Base-by-base conservation (phyloP, 2,888 invertebrate genomes). In the Gryllus longicercus region DNA sequence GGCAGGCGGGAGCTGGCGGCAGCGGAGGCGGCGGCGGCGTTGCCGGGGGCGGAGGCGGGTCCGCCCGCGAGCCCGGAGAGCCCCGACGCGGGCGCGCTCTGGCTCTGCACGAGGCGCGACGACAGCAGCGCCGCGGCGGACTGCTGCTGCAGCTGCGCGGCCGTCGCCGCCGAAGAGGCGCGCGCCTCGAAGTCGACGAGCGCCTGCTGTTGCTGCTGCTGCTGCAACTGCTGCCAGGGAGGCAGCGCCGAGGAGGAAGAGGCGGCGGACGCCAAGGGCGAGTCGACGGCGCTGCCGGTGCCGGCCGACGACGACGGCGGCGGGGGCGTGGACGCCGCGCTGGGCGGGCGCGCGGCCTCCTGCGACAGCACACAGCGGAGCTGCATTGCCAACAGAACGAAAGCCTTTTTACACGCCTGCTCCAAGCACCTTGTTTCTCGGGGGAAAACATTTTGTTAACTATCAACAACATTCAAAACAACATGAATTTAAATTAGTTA, bases 1-100 rank as follows among this genome's bases (percentile, higher is more conserved):
- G 96, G 96, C 84, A 95, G 88, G 83, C 85, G 83, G 80, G 77
- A 50, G 79, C 8, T 8, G 8, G 76, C 16, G 18, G 77, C 38
- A 8, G 38, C 11, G 76, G 14, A 95, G 95, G 2, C 93, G 94
- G 84, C 91, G 90, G 88, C 83, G 92, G 92, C 78, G 92, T 90
- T n/a, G n/a, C n/a, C 75, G 90, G 89, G 0, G 93, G 92, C 2
- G 82, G 80, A 21, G 80, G 81, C 50, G 80, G 80, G 25, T 81
- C 81, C 78, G 23, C 78, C 51, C n/a, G 81, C 86, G 82, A 88
- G 87, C 23, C 87, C 86, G 84, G 86, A 88, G 84, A 90, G 88
- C 83, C 92, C 92, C 78, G 92, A 90, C 75, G 90, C 89, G 0
- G 93, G 93, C 2, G 82, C 81, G 50, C 81, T 82, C 50, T 81